These are phyloP conservation scores for Lottia gigantea DNA, from an alignment of 2,888 invertebrate species.

Conservation along the genomic window DNA sequence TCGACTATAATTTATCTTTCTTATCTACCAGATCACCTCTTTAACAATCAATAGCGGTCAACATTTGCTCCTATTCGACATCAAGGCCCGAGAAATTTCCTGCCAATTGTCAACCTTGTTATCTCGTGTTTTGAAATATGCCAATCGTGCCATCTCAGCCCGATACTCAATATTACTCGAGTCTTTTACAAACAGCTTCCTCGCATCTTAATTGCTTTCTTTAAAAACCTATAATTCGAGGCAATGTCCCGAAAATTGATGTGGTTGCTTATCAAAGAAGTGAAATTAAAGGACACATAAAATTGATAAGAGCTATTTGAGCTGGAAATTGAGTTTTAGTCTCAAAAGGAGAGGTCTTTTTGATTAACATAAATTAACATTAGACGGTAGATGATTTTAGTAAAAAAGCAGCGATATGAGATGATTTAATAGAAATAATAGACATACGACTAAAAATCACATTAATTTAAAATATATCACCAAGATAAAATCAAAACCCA, in stretches of 20 bases:
- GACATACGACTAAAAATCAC: no score
- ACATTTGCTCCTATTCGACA: constrained; percentile 5
- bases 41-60: constrained; percentile 6
- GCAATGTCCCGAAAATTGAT: constrained; percentile 11
- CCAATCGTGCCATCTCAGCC: constrained; percentile 3
- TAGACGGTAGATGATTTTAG: not conserved
- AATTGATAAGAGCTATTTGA: constrained; percentile 9
- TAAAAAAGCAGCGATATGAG: no score
- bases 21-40: constrained; percentile 4
- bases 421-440: no score
- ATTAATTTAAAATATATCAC: no score
- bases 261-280: constrained; percentile 6
- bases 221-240: constrained; percentile 10
- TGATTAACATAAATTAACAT: constrained; percentile 6
- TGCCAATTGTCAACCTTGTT: constrained; percentile 5
- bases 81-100: constrained; percentile 7
- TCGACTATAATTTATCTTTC: not conserved
- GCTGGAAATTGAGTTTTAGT: not conserved
- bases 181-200: constrained; percentile 2
- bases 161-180: not conserved
- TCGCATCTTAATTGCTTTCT: constrained; percentile 10
- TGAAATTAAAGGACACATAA: constrained; percentile 5
- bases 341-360: not conserved
- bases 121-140: constrained; percentile 7
- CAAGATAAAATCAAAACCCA: no score